Evolutionary conservation across 2,113 vertebrate genomes (phyloP), one percentile per base, ranked within the genome.

Genomic region (Telmatochromis sp.): DNA sequence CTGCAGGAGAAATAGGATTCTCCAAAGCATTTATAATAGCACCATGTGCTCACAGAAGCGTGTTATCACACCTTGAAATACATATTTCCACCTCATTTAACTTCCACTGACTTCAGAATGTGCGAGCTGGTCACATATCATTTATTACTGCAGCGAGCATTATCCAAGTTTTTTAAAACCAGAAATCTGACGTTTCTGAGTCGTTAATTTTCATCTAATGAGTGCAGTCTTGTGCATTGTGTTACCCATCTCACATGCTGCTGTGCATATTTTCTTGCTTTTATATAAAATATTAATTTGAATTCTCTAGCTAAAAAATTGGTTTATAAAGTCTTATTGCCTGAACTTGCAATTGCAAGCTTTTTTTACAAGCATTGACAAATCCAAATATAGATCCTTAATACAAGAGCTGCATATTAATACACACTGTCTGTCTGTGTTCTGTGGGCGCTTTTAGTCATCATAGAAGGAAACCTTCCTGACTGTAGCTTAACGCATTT

Each of bases 31-130:
- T 40, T 63, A n/a, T 86, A 88, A 89, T 68, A 84, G 73, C n/a
- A n/a, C 31, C 7, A 3, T 84, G 83, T 87, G 82, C 81, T 87
- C 87, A 68, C 23, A n/a, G 84, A 86, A 63, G 84, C 60, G 73
- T 68, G 47, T 75, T 53, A 89, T 92, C 87, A 91, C 93, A 89
- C 86, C 89, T 90, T 87, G 45, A 91, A 90, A 91, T 85, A 93
- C 45, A 68, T 71, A 89, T 92, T 92, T 90, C 42, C 83, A 60
- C 71, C 51, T 90, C 81, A 89, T 92, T 93, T 83, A 83, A 82
- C 78, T 75, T 85, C 60, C 54, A 45, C 55, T 80, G 86, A 83
- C 78, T 80, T 58, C 68, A 45, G 26, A 53, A 79, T 73, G 85
- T 60, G 28, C 45, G n/a, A 87, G 55, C 51, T 83, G 80, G 85